A percentile compares a stretch with the other conserved stretches of the same genome.
phyloP scores from a whole-genome alignment of 2,797 vertebrate genomes.

The Parauchenoglanis punctatus region DNA sequence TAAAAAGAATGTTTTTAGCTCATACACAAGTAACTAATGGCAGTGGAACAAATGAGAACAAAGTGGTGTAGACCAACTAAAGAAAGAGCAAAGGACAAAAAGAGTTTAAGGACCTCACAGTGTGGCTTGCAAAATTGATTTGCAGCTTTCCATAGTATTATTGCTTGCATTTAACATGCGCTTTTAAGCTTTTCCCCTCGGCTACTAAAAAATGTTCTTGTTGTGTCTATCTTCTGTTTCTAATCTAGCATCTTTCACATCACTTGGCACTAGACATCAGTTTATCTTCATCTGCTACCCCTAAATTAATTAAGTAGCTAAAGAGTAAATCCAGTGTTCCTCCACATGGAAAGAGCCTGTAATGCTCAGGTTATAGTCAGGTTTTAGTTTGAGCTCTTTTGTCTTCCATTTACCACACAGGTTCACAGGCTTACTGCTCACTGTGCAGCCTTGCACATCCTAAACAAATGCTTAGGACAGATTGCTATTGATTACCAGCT shows the following conservation, averaged over 20 bases:
- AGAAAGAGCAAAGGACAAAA: not conserved
- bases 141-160: not conserved
- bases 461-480: not conserved
- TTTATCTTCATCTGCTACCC: not conserved
- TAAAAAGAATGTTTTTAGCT: not conserved
- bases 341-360: not conserved
- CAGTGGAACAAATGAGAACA: not conserved
- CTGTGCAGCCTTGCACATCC: not conserved
- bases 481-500: slow-evolving; percentile 18
- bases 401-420: not conserved
- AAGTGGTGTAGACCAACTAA: not conserved
- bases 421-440: slow-evolving; percentile 3
- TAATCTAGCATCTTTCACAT: not conserved
- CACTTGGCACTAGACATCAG: not conserved
- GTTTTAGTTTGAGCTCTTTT: not conserved
- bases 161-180: not conserved
- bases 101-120: not conserved
- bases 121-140: not conserved
- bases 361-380: not conserved
- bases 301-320: not conserved
- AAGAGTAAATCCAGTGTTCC: not conserved
- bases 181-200: not conserved
- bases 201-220: not conserved
- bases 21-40: not conserved
- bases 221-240: not conserved